A percentile compares a stretch with the other conserved stretches of the same genome.
Conservation (phyloP, 1,140 invertebrate genomes). For the Drosophila sp. region DNA sequence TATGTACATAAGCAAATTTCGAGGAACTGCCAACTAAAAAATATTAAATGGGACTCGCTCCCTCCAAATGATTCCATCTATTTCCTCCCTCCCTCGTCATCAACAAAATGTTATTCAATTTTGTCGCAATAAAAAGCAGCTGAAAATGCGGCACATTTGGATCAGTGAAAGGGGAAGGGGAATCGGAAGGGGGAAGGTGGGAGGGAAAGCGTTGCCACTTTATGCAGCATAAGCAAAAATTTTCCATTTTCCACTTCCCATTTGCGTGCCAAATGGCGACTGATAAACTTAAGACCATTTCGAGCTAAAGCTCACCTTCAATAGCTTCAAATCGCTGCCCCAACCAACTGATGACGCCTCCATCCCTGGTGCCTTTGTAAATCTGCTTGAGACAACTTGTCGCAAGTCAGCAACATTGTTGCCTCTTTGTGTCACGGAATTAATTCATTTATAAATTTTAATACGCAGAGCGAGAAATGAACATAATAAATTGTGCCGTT, state of each 20-base stretch:
- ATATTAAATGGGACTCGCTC: constrained; percentile 11
- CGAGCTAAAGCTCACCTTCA: neutral
- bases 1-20: constrained; percentile 58
- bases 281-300: neutral
- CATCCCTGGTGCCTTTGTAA: constrained; percentile 5
- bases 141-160: constrained; percentile 19
- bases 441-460: constrained; percentile 71
- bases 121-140: constrained; percentile 19
- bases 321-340: neutral
- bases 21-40: constrained; percentile 32
- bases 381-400: constrained; percentile 40
- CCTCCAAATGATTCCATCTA: constrained; percentile 1
- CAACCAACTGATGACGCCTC: neutral
- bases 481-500: constrained; percentile 60
- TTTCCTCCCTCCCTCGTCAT: neutral
- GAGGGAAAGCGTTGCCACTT: neutral
- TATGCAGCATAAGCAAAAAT: constrained; percentile 44
- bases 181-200: too few species aligned
- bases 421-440: constrained; percentile 43
- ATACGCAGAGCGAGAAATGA: neutral
- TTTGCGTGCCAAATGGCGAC: constrained; percentile 10
- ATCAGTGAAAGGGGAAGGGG: neutral
- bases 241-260: constrained; percentile 22
- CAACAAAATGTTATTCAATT: constrained; percentile 15
- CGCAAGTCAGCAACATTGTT: constrained; percentile 24